phyloP scores from a whole-genome alignment of 2,797 vertebrate genomes.

The Bovichtus variegatus region DNA sequence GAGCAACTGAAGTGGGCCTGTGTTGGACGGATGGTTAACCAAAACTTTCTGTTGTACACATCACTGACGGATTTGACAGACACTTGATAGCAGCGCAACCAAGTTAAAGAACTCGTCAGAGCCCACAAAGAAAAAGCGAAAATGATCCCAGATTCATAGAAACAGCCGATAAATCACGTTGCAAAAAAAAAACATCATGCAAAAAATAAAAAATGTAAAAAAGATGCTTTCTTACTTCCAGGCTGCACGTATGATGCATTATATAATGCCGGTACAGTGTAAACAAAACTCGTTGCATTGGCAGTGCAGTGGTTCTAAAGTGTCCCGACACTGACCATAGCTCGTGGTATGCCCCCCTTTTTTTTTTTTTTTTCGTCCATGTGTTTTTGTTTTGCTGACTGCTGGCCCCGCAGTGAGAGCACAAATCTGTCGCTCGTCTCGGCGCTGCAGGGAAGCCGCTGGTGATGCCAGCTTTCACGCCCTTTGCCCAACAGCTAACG shows the following conservation, averaged over 20 bases:
- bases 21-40: background rate
- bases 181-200: too few species aligned
- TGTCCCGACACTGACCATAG: background rate
- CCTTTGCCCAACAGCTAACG: slow-evolving; percentile 74
- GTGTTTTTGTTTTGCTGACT: slow-evolving; percentile 63
- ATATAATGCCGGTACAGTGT: background rate
- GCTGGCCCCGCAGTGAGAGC: slow-evolving; percentile 26
- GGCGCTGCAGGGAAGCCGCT: slow-evolving; percentile 41
- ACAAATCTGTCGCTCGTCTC: slow-evolving; percentile 27
- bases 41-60: background rate
- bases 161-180: background rate
- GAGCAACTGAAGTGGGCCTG: background rate
- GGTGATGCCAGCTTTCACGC: slow-evolving; percentile 72
- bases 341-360: background rate
- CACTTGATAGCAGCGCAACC: background rate
- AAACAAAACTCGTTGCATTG: background rate
- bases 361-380: slow-evolving; percentile 33
- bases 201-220: background rate
- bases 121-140: background rate
- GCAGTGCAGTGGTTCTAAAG: slow-evolving; percentile 3
- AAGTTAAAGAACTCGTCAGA: slow-evolving; percentile 7
- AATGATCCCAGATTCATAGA: background rate
- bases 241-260: slow-evolving; percentile 7
- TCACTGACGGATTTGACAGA: background rate
- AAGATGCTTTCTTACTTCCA: background rate